Percentiles rank a stretch among this genome's conserved stretches.
Conservation (phyloP, 2,797 vertebrate species). For the Parauchenoglanis punctatus region DNA sequence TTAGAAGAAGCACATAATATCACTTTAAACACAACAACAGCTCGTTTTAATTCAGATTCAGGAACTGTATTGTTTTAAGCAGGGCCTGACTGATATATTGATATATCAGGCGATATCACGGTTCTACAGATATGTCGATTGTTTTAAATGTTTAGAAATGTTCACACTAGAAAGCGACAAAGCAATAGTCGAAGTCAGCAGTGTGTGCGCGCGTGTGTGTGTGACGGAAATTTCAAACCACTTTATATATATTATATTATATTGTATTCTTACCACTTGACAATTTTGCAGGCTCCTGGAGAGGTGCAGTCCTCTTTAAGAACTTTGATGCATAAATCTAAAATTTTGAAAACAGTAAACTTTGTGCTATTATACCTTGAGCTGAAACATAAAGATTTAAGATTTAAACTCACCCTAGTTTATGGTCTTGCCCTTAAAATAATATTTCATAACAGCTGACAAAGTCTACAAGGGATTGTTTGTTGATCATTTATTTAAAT, state of each 20-base stretch:
- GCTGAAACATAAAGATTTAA: neutral
- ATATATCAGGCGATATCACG: neutral
- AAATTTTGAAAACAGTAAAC: neutral
- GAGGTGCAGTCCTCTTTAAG: slow-evolving; percentile 70
- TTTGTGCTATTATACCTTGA: neutral
- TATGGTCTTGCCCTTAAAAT: neutral
- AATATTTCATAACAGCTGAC: neutral
- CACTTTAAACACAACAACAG: neutral
- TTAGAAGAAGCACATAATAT: slow-evolving; percentile 57
- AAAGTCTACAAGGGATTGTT: neutral
- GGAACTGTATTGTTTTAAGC: neutral
- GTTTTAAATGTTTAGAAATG: no score
- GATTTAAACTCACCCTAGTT: neutral
- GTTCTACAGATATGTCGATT: neutral
- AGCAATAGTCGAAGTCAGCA: no score
- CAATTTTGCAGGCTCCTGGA: slow-evolving; percentile 66
- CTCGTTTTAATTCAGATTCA: neutral
- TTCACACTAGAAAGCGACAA: neutral
- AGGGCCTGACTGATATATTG: neutral
- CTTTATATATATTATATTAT: neutral
- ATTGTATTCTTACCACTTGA: slow-evolving; percentile 66
- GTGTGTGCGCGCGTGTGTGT: neutral
- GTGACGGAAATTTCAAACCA: neutral
- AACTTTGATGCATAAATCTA: slow-evolving; percentile 76
- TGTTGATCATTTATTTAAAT: neutral